phyloP scores from a whole-genome alignment of 2,113 vertebrate genomes.

The Psilopogon haemacephalus region DNA sequence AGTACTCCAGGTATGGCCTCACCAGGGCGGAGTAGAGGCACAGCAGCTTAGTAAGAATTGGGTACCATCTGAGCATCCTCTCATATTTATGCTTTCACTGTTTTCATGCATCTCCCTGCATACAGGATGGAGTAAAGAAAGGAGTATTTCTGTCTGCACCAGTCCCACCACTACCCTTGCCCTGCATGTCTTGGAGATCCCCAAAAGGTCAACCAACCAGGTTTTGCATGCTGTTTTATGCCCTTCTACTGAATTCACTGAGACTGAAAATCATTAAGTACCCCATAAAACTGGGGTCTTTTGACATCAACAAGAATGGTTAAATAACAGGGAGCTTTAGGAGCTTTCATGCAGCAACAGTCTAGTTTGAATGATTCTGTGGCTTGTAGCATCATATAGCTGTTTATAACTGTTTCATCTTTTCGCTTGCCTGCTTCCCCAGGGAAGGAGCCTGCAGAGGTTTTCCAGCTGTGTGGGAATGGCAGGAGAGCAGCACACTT shows the following conservation, averaged over 20 bases:
- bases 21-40: too few relatives aligned
- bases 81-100: background rate
- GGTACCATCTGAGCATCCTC: background rate
- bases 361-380: background rate
- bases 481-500: background rate
- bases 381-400: background rate
- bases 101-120: background rate
- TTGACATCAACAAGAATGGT: background rate
- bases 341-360: background rate
- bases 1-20: too few relatives aligned
- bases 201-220: background rate
- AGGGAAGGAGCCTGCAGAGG: background rate
- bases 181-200: background rate
- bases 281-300: background rate
- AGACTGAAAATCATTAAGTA: background rate
- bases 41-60: background rate
- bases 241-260: background rate
- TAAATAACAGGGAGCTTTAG: background rate
- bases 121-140: background rate
- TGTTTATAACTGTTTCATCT: background rate
- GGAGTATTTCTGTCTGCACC: background rate
- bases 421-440: background rate
- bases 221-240: background rate
- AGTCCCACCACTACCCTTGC: background rate
- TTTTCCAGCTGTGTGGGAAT: constrained; percentile 1